Evolutionary conservation across 2,888 invertebrate species (phyloP), one percentile per base, ranked within the genome.

Genomic region (Syritta pipiens): DNA sequence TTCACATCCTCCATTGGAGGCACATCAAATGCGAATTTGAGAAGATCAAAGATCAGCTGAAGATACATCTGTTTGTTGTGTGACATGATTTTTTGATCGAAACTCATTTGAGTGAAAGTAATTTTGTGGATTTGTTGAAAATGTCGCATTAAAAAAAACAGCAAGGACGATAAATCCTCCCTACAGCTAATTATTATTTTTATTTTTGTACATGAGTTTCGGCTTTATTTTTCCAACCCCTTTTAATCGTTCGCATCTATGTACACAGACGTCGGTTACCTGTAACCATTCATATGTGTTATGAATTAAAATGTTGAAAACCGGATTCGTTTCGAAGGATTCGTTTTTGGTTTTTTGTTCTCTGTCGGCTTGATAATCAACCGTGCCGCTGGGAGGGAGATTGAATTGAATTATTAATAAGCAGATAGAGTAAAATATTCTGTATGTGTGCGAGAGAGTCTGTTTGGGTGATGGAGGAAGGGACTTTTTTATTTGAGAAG

Each of bases 361-460:
- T 67, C 26, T 53, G 71, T 28, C 35, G 46, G 77, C 40, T 53
- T 53, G 20, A 53, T 32, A 44, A 77, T 72, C 65, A 53, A 67
- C 59, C 59, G 14, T 63, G 32, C 51, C 60, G 30, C 48, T 60
- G 62, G 67, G 65, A 77, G 77, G 72, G 65, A 49, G 53, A 55
- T 46, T 65, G 51, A 77, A 71, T 65, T 77, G 71, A 77, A 77
- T 72, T 77, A 77, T 77, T 77, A 77, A 77, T 77, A 77, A 77
- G 60, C 53, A 55, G 32, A 63, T n/a, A 69, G 37, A 76, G 49
- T 69, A 57, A 68, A 49, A 68, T 60, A 48, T 60, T 55, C 37
- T 62, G 22, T 55, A 14, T 59, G 28, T 44, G 40, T 48, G 55
- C 30, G 19, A 46, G 44, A 30, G 37, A 37, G 4, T 1, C n/a